Conservation (phyloP, 2,113 vertebrate species). For the Callaeas wilsoni region DNA sequence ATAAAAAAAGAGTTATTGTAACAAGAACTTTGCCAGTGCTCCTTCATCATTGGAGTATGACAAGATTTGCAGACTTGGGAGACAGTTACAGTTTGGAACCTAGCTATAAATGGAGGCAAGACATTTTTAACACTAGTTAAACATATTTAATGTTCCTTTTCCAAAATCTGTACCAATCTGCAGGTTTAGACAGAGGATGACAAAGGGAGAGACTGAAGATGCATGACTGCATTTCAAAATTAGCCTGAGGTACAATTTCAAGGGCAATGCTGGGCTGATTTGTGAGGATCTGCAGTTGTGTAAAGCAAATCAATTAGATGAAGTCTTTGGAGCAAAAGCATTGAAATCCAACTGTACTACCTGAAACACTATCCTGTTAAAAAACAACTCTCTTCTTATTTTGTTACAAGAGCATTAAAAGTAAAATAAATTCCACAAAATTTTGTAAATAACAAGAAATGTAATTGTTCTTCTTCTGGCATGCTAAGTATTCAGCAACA, state of each 20-base stretch:
- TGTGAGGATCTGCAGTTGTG: neutral
- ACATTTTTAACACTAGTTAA: neutral
- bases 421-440: neutral
- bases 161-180: neutral
- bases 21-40: neutral
- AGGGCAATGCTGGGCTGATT: neutral
- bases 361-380: neutral
- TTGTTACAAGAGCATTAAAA: neutral
- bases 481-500: constrained; percentile 5
- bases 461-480: neutral
- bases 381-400: neutral
- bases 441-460: neutral
- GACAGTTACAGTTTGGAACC: neutral
- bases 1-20: neutral
- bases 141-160: neutral
- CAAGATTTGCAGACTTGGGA: neutral
- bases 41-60: neutral
- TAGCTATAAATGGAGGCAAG: neutral
- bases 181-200: neutral
- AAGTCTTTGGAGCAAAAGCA: neutral
- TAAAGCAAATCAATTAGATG: neutral
- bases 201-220: neutral
- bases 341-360: neutral
- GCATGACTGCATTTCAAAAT: neutral
- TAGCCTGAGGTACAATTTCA: neutral